phyloP scores from a whole-genome alignment of 2,888 invertebrate genomes.

The Drosophila melanocephala region DNA sequence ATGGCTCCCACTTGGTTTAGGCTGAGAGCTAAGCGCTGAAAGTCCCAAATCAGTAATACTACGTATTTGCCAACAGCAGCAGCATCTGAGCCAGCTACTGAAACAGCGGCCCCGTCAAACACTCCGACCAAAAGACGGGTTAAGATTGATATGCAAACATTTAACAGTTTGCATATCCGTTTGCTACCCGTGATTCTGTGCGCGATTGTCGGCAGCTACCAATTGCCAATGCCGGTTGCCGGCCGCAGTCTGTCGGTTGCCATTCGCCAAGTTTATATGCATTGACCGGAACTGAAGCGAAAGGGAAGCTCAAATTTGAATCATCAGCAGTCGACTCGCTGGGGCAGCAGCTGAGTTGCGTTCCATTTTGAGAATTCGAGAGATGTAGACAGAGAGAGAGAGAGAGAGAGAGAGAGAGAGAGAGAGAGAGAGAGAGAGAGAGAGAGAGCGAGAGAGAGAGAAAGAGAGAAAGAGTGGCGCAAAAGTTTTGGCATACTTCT shows the following conservation, averaged over 20 bases:
- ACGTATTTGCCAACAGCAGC: slow-evolving; percentile 16
- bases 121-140: slow-evolving; percentile 22
- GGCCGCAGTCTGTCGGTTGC: slow-evolving; percentile 16
- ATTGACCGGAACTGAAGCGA: slow-evolving; percentile 57
- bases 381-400: background rate
- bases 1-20: slow-evolving; percentile 72
- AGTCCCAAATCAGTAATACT: slow-evolving; percentile 41
- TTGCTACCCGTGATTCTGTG: slow-evolving; percentile 64
- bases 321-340: slow-evolving; percentile 11
- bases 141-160: slow-evolving; percentile 78
- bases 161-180: slow-evolving; percentile 63
- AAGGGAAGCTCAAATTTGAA: slow-evolving; percentile 51
- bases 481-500: slow-evolving; percentile 57
- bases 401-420: background rate
- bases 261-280: slow-evolving; percentile 50
- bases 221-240: slow-evolving; percentile 28
- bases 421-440: too few species aligned
- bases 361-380: background rate
- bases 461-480: slow-evolving; percentile 24
- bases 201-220: slow-evolving; percentile 15
- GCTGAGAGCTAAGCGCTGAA: slow-evolving; percentile 33
- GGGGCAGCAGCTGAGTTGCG: slow-evolving; percentile 6
- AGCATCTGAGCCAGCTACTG: slow-evolving; percentile 11
- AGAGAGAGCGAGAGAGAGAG: background rate
- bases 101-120: background rate